Conservation (phyloP, 2,797 vertebrate species). For the Hyperoplus immaculatus region DNA sequence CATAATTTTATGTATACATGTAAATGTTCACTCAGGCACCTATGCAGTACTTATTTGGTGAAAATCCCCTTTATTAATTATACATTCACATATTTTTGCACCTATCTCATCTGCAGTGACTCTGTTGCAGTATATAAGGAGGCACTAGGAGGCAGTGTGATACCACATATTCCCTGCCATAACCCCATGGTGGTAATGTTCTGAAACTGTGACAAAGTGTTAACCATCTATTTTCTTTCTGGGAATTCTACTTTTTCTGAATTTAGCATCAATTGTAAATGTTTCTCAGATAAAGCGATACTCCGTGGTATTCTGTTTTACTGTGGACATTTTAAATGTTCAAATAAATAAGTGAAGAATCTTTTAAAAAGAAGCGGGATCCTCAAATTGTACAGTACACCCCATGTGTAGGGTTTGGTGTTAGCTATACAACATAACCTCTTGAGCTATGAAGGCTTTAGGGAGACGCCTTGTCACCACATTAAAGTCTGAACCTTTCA, state of each 20-base stretch:
- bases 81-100: not conserved
- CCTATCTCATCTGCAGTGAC: not conserved
- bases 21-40: not conserved
- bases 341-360: not conserved
- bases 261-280: not conserved
- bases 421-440: not conserved
- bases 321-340: not conserved
- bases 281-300: not conserved
- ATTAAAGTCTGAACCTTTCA: not conserved
- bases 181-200: slow-evolving; percentile 24
- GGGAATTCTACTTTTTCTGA: not conserved
- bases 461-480: slow-evolving; percentile 5
- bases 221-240: not conserved
- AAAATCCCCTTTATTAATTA: not conserved
- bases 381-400: not conserved
- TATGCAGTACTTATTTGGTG: not conserved
- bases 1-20: not conserved
- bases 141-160: slow-evolving; percentile 77
- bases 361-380: too few species aligned
- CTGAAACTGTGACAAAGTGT: slow-evolving; percentile 34
- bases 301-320: not conserved
- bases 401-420: not conserved
- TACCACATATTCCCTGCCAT: slow-evolving; percentile 34
- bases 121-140: not conserved
- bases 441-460: not conserved